Conservation (phyloP, 2,888 invertebrate genomes). For the Athripsodes cinereus region DNA sequence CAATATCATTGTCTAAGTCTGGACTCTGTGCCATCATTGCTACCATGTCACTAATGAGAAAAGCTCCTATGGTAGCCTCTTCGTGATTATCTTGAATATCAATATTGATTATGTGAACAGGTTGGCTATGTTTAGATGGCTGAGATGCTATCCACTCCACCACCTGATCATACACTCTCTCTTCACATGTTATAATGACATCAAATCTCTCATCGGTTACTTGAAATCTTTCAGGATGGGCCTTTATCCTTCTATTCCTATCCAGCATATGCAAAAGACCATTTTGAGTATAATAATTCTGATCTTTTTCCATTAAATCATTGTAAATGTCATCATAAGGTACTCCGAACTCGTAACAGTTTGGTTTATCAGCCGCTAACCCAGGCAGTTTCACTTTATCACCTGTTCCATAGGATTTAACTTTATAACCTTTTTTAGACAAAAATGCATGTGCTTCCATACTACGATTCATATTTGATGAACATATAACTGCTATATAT, state of each 20-base stretch:
- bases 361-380: slow-evolving; percentile 86
- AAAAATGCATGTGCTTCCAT: slow-evolving; percentile 99
- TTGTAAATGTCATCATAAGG: slow-evolving; percentile 95
- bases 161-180: slow-evolving; percentile 97
- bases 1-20: slow-evolving; percentile 96
- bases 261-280: slow-evolving; percentile 97
- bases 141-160: slow-evolving; percentile 86
- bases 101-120: slow-evolving; percentile 95
- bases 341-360: slow-evolving; percentile 94
- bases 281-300: slow-evolving; percentile 93
- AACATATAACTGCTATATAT: slow-evolving; percentile 93
- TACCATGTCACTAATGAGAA: slow-evolving; percentile 94
- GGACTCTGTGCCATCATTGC: slow-evolving; percentile 82
- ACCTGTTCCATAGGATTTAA: slow-evolving; percentile 90
- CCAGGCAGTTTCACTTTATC: slow-evolving; percentile 97
- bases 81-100: slow-evolving; percentile 99
- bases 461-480: slow-evolving; percentile 98
- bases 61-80: slow-evolving; percentile 97
- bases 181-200: slow-evolving; percentile 95
- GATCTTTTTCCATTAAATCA: slow-evolving; percentile 85
- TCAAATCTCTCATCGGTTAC: slow-evolving; percentile 84
- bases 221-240: slow-evolving; percentile 92
- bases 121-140: slow-evolving; percentile 72
- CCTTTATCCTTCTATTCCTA: slow-evolving; percentile 92
- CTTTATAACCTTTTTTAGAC: slow-evolving; percentile 94